phyloP scores from a whole-genome alignment of 2,113 vertebrate species.

The Theristicus caerulescens region DNA sequence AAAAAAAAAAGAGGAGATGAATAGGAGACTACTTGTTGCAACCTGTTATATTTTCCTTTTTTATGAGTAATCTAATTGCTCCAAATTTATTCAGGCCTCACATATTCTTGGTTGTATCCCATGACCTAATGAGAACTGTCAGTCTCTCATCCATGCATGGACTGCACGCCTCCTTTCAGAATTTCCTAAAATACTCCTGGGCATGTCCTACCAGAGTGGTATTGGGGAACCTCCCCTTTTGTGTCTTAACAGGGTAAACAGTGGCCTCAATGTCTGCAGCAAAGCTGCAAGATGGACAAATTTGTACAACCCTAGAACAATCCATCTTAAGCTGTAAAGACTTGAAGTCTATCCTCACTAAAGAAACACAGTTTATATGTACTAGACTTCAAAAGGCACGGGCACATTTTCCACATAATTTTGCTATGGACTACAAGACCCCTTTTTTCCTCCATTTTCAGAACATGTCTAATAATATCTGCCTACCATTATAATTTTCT shows the following conservation, averaged over 20 bases:
- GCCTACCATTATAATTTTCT: neutral
- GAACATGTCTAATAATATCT: neutral
- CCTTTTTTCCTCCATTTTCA: fast-evolving
- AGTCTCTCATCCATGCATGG: neutral
- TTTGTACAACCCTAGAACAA: neutral
- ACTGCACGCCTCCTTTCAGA: neutral
- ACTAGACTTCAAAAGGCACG: neutral
- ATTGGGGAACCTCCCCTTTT: neutral
- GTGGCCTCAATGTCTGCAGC: neutral
- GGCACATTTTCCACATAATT: neutral
- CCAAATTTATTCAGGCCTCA: neutral
- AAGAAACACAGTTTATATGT: neutral
- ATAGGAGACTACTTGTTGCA: neutral
- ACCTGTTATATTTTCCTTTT: neutral
- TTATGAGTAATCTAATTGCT: neutral
- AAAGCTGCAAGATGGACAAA: neutral
- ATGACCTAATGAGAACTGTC: neutral
- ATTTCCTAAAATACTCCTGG: neutral
- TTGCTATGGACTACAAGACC: neutral
- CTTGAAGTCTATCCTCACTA: neutral
- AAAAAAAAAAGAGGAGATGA: neutral
- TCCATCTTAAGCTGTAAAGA: neutral
- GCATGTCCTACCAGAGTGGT: neutral
- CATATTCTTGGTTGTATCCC: neutral
- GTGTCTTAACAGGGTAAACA: neutral